Percentiles rank a stretch among this genome's conserved stretches.
phyloP scores from a whole-genome alignment of 2,113 vertebrate genomes.

The Micromys minutus region DNA sequence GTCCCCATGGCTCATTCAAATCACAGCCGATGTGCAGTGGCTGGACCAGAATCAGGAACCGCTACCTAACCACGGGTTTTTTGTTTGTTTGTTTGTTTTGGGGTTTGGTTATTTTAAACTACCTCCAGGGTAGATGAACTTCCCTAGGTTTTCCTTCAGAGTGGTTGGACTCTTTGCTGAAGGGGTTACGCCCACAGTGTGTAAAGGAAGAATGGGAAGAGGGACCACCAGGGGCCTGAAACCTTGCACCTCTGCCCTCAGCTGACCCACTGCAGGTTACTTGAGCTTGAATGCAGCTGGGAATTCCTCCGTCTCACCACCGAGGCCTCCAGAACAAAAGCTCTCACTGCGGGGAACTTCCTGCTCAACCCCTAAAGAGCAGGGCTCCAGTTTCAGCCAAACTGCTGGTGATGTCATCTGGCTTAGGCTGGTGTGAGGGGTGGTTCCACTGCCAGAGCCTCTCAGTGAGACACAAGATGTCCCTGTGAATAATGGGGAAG shows the following conservation, averaged over 20 bases:
- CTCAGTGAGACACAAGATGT: neutral
- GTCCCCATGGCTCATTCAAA: neutral
- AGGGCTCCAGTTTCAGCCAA: slow-evolving; percentile 64
- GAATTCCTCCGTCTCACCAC: slow-evolving; percentile 65
- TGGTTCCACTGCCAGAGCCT: neutral
- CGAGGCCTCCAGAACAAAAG: slow-evolving; percentile 74
- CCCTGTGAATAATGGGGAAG: neutral
- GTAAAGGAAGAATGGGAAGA: neutral
- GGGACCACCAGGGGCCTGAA: neutral
- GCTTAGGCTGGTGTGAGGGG: neutral
- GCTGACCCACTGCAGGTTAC: neutral
- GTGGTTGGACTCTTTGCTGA: neutral
- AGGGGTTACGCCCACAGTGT: too few relatives aligned
- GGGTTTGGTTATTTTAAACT: neutral
- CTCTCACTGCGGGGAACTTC: slow-evolving; percentile 66
- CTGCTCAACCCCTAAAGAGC: slow-evolving; percentile 50
- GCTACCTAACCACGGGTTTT: neutral
- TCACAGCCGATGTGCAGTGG: neutral
- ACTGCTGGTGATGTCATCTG: slow-evolving; percentile 63
- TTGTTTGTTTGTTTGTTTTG: too few relatives aligned
- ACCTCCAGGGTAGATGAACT: neutral
- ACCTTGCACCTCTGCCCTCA: neutral
- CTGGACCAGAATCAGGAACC: neutral
- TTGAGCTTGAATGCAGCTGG: slow-evolving; percentile 23
- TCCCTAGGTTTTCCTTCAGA: neutral